Evolutionary conservation across 2,888 invertebrate species (phyloP), one percentile per base, ranked within the genome.

Genomic region (Andricus curvator): DNA sequence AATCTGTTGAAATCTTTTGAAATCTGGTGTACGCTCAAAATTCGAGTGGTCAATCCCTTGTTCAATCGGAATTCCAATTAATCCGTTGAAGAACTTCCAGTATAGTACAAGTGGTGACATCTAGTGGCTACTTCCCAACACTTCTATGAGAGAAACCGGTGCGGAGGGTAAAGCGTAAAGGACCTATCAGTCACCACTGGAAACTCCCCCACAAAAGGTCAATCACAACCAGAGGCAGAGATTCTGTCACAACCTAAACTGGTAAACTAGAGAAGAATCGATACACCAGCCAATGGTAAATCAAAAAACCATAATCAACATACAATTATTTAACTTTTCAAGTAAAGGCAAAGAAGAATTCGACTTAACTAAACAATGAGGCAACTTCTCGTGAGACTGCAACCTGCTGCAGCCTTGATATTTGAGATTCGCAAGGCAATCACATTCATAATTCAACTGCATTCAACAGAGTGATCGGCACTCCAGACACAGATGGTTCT

Each of bases 401-500:
- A 44, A 29, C 29, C 48, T 25, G 25, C 2, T 6, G 17, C 20
- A 41, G 48, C 68, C 68, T 51, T 70, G 70, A 70, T 70, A 29
- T 70, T 41, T 67, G 67, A 3, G 22, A 48, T n/a, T 68, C 25
- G 17, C 48, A 70, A 67, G 13, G 15, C 67, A 22, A 41, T 44
- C 37, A 41, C 41, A 70, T 64, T 29, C 51, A 17, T 37, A 37
- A 68, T 62, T 22, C n/a, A 33, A 48, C 25, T 51, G 29, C 70
- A 70, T 70, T 70, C 70, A 70, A 70, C 70, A 70, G 70, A 51
- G 48, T 70, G 70, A 70, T 70, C 15, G 17, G 25, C 25, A 11
- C 70, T 25, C 51, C 70, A 33, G 70, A 25, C 56, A 60, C 74
- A 74, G 74, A 74, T 74, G 74, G 74, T 56, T 74, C 56, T 44